These are phyloP conservation scores for Drosophila willistoni DNA, from an alignment of 1,140 invertebrate species.

Conservation along the genomic window DNA sequence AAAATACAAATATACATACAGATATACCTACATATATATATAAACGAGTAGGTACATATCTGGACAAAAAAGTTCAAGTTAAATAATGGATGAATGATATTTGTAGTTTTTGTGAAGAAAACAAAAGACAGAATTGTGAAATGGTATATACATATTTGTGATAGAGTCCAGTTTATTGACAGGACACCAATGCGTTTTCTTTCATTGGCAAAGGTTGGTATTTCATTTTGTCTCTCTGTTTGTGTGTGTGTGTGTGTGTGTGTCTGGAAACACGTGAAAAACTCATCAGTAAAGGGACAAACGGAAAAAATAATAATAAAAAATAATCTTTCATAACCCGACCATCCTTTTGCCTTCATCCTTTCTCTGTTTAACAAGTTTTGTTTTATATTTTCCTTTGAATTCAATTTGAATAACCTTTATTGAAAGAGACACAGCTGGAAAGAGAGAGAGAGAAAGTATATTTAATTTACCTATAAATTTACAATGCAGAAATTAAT, in stretches of 20 bases:
- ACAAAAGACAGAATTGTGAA: conserved; percentile 44
- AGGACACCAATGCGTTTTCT: conserved; percentile 41
- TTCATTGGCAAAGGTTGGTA: conserved; percentile 62
- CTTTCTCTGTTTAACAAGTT: too few species aligned
- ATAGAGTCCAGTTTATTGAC: conserved; percentile 54
- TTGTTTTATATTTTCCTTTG: conserved; percentile 41
- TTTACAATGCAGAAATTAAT: neutral
- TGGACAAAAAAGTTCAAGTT: neutral
- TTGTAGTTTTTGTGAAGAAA: conserved; percentile 5
- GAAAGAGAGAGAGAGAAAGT: too few species aligned
- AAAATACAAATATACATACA: neutral
- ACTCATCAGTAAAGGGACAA: conserved; percentile 63
- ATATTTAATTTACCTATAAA: conserved; percentile 4
- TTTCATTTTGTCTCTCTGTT: conserved; percentile 10
- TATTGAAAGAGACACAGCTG: conserved; percentile 1
- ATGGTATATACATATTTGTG: neutral
- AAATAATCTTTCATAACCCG: conserved; percentile 26
- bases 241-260: conserved; percentile 22
- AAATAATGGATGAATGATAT: conserved; percentile 9
- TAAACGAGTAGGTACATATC: too few species aligned
- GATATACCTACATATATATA: too few species aligned
- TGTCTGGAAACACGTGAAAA: conserved; percentile 65
- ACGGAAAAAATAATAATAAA: conserved; percentile 34
- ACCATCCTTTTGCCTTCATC: conserved; percentile 10
- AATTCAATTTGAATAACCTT: conserved; percentile 24